Percentiles rank a stretch among this genome's conserved stretches.
Evolutionary conservation across 2,888 invertebrate genomes (phyloP).

Genomic region (Villa cingulata): DNA sequence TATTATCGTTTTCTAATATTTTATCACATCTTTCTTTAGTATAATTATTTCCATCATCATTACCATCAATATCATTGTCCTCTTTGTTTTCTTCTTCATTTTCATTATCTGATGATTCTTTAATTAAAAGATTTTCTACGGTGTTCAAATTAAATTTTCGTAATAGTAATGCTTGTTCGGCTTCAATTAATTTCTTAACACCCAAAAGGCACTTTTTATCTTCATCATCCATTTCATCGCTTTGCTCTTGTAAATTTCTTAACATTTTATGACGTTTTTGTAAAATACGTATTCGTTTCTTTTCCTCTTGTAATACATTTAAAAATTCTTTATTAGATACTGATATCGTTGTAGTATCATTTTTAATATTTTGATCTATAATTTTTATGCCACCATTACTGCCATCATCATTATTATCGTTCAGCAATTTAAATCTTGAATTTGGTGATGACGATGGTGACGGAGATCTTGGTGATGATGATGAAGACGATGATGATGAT

Average conservation of each 20-base stretch:
- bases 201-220: conserved; percentile 10
- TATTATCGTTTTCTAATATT: neutral
- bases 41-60: too few species aligned
- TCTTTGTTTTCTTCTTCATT: conserved; percentile 4
- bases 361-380: too few species aligned
- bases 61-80: conserved; percentile 1
- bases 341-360: too few species aligned
- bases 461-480: neutral
- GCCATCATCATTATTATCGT: too few species aligned
- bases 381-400: too few species aligned
- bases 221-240: conserved; percentile 10
- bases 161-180: conserved; percentile 9
- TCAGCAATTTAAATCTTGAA: conserved; percentile 5
- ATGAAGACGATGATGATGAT: conserved; percentile 11
- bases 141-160: conserved; percentile 5
- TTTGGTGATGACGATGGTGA: conserved; percentile 3
- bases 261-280: conserved; percentile 9
- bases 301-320: conserved; percentile 5
- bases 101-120: neutral
- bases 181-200: conserved; percentile 9
- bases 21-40: too few species aligned
- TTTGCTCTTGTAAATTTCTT: conserved; percentile 6
- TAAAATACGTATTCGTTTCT: conserved; percentile 6
- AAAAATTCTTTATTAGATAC: neutral
- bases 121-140: neutral